Conservation (phyloP, 2,797 vertebrate species). For the Carcharodon carcharias region DNA sequence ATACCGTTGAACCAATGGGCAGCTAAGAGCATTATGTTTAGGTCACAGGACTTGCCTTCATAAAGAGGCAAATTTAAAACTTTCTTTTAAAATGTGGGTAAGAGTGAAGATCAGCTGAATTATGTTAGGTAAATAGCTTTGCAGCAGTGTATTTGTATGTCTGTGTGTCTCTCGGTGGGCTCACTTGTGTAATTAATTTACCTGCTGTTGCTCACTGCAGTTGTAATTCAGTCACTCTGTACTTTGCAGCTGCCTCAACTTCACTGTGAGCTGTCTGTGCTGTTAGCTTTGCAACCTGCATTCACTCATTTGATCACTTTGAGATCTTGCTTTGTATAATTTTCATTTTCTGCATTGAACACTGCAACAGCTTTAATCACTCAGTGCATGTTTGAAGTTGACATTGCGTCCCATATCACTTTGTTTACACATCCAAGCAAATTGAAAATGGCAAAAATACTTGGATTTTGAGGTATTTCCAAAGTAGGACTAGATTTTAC, state of each 20-base stretch:
- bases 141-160: not conserved
- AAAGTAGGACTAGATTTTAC: not conserved
- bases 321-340: not conserved
- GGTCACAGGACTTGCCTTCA: not conserved
- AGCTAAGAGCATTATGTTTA: not conserved
- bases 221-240: not conserved
- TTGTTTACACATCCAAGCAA: not conserved
- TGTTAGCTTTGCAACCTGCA: not conserved
- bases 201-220: conserved; percentile 19
- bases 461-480: not conserved
- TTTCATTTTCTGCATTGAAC: not conserved
- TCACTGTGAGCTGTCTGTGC: not conserved
- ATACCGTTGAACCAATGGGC: not conserved
- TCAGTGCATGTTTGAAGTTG: not conserved
- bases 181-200: conserved; percentile 2
- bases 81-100: not conserved
- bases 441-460: not conserved
- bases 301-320: not conserved
- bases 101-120: not conserved
- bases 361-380: not conserved
- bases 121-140: not conserved
- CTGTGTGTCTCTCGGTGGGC: not conserved
- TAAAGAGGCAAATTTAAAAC: not conserved
- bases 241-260: not conserved
- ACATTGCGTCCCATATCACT: not conserved